Conservation (phyloP, 1,140 invertebrate genomes). For the Eurytemora carolleeae region DNA sequence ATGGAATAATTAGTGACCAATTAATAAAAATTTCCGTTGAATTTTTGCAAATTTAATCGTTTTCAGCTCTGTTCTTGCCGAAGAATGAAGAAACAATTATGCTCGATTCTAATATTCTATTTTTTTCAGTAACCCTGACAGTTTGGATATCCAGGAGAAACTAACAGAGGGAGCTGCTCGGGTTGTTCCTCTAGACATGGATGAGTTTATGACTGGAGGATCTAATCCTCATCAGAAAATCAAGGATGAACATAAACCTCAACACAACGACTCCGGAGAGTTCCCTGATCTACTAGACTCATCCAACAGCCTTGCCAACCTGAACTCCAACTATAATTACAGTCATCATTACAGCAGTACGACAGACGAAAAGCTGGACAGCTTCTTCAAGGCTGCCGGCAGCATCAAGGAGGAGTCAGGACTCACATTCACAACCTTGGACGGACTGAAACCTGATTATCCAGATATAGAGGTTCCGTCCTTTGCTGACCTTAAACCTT, state of each 20-base stretch:
- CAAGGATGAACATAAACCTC: too few species aligned
- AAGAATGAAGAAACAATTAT: too few species aligned
- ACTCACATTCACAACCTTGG: constrained; percentile 2
- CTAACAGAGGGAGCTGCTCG: constrained; percentile 6
- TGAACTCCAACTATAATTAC: not conserved
- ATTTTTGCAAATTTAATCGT: too few species aligned
- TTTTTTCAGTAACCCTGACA: not conserved
- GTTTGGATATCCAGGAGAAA: constrained; percentile 2
- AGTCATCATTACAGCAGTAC: not conserved
- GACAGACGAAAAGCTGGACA: not conserved
- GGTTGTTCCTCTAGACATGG: constrained; percentile 13
- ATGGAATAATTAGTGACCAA: too few species aligned
- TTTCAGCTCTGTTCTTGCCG: too few species aligned
- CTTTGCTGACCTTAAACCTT: too few species aligned
- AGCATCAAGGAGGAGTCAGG: not conserved
- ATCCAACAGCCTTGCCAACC: not conserved
- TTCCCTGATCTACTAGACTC: constrained; percentile 11
- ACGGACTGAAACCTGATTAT: not conserved
- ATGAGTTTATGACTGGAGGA: constrained; percentile 11
- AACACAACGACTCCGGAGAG: not conserved
- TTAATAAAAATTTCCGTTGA: too few species aligned
- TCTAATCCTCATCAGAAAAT: not conserved
- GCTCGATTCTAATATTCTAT: too few species aligned
- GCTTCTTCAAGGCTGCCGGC: not conserved
- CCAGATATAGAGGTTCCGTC: not conserved